Conservation (phyloP, 2,888 invertebrate species). For the Lithophane leautieri region DNA sequence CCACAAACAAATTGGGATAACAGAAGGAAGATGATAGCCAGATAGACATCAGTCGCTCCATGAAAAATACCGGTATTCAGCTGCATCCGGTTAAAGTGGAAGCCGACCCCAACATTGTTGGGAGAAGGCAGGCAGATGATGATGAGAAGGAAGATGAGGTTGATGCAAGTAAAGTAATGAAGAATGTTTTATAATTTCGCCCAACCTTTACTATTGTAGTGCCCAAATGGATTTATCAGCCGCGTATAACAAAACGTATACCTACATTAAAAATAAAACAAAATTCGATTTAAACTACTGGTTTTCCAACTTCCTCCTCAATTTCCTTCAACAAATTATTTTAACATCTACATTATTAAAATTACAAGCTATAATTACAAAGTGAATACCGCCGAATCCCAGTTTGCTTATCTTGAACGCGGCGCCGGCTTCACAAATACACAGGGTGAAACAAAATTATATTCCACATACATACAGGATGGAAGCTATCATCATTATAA, state of each 20-base stretch:
- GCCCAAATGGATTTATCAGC: no score
- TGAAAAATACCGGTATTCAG: no score
- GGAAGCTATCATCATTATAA: slow-evolving; percentile 31
- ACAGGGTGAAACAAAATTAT: slow-evolving; percentile 37
- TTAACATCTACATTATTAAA: slow-evolving; percentile 38
- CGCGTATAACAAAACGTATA: no score
- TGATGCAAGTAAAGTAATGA: neutral
- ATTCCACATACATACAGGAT: slow-evolving; percentile 18
- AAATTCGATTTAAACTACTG: slow-evolving; percentile 8
- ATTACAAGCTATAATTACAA: slow-evolving; percentile 48
- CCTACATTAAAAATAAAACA: neutral
- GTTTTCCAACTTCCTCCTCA: neutral
- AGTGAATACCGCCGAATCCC: slow-evolving; percentile 16
- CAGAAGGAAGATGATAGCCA: neutral
- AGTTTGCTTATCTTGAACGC: slow-evolving; percentile 33
- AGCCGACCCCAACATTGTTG: no score
- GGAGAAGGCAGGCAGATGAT: no score
- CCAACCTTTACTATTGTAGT: neutral
- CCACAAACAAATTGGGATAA: neutral
- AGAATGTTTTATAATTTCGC: neutral
- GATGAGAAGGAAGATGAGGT: no score
- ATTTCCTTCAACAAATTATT: slow-evolving; percentile 18
- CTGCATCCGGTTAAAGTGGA: no score
- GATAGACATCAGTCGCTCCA: no score
- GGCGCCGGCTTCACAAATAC: slow-evolving; percentile 36